Percentiles rank a stretch among this genome's conserved stretches.
Conservation (phyloP, 2,113 vertebrate species). For the Dromaius novaehollandiae region DNA sequence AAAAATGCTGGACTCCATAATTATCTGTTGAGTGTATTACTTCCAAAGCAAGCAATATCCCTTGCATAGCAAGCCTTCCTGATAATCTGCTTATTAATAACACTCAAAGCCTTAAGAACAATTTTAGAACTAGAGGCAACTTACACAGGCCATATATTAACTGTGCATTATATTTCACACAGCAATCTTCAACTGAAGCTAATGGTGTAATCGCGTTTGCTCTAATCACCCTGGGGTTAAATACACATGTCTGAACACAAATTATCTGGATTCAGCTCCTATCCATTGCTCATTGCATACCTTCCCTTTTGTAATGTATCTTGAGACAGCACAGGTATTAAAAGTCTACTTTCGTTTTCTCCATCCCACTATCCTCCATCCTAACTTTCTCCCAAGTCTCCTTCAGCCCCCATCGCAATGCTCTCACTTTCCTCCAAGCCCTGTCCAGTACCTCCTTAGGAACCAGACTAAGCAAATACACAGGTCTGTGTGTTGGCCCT, state of each 20-base stretch:
- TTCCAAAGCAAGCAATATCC: background rate
- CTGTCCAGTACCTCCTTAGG: background rate
- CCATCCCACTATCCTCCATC: accelerated
- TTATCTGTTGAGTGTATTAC: too few relatives aligned
- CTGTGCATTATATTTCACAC: background rate
- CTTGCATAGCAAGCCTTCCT: background rate
- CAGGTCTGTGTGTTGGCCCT: background rate
- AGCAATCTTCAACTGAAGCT: background rate
- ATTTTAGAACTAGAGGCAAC: background rate
- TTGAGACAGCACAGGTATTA: background rate
- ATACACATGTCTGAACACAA: background rate
- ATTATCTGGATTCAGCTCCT: background rate
- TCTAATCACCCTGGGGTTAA: background rate
- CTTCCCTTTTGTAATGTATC: too few relatives aligned
- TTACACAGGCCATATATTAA: background rate
- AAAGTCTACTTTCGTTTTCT: background rate
- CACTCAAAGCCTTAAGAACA: background rate
- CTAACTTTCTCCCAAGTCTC: background rate
- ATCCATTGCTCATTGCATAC: background rate
- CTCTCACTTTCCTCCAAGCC: background rate
- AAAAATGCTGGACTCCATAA: too few relatives aligned
- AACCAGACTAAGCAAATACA: background rate
- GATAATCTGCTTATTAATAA: background rate
- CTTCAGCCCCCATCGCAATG: background rate
- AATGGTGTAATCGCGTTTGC: background rate